Base-by-base conservation (phyloP, 1,140 invertebrate species). In the Drosophila punjabiensis region DNA sequence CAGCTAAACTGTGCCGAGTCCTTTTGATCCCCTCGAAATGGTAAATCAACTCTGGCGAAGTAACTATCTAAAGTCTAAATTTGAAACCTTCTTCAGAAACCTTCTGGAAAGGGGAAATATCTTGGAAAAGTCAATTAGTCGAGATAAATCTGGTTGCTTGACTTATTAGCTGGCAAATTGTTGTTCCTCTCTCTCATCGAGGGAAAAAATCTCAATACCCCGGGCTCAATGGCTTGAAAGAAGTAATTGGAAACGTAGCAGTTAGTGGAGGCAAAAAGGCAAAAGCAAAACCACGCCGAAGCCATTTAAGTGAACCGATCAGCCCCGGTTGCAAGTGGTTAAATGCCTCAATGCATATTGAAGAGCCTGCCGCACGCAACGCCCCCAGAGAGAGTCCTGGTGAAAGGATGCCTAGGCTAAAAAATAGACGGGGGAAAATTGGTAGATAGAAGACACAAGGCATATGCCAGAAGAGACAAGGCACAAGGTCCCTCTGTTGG, bases 281-380 rank as follows among this genome's bases (percentile, higher is more conserved):
- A 24, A 52, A n/a, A 24, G 0, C 35, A 32, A 64, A 30, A 18
- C 67, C 32, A 39, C 43, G 14, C 45, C 63, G 35, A 45, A 52
- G 18, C 47, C 77, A 68, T 77, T 81, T 71, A 80, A 67, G 55
- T 75, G 53, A 81, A 50, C 32, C 65, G 81, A 83, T 83, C 81
- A 53, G 53, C 58, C 24, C 6, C 6, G 50, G 59, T 39, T 56
- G 81, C 81, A 79, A 60, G 62, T 65, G 76, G 71, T 66, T 65
- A 68, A 71, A 76, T 79, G 81, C 70, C 63, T 61, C 70, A 76
- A 76, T 84, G 81, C 76, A 83, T 76, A 76, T 80, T 84, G 81
- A 80, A 52, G 76, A 60, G 69, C 65, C 47, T 56, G 67, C 63
- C 47, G 50, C 35, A 77, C 71, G 76, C 76, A 83, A 80, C 64